These are phyloP conservation scores for Procambarus clarkii DNA, from an alignment of 1,140 invertebrate genomes.

Conservation along the genomic window DNA sequence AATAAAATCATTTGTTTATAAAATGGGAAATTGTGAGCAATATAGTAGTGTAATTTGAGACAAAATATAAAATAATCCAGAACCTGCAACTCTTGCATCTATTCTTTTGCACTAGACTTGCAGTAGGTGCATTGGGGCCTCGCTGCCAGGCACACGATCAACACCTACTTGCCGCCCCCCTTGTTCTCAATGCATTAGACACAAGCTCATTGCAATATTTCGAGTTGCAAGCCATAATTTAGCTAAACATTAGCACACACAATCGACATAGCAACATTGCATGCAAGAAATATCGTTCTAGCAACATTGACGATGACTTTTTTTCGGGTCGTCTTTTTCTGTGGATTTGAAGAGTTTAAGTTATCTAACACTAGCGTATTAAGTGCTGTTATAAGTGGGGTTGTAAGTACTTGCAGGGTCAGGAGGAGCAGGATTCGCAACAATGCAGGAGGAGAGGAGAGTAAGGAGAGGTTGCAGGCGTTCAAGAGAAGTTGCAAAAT, in stretches of 20 bases:
- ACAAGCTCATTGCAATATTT: neutral
- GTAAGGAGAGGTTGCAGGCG: neutral
- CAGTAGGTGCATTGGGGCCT: constrained; percentile 65
- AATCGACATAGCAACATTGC: too few relatives aligned
- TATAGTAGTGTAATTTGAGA: too few relatives aligned
- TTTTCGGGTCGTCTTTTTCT: constrained; percentile 31
- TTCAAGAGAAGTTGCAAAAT: constrained; percentile 56
- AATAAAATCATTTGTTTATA: too few relatives aligned
- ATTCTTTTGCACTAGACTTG: constrained; percentile 67
- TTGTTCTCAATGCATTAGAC: constrained; percentile 10
- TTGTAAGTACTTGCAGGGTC: neutral
- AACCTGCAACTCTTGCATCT: constrained; percentile 63
- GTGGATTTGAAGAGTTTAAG: constrained; percentile 35
- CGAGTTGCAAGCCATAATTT: neutral
- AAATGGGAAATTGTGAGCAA: too few relatives aligned
- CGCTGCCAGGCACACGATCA: constrained; percentile 64
- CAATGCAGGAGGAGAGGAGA: neutral
- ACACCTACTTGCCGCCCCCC: constrained; percentile 39
- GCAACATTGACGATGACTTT: neutral
- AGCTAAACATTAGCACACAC: neutral
- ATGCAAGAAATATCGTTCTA: too few relatives aligned
- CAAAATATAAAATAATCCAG: constrained; percentile 60
- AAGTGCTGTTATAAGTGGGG: neutral
- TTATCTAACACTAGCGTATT: neutral
- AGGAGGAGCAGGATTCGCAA: neutral